These are phyloP conservation scores for Casuarius casuarius DNA, from an alignment of 2,113 vertebrate species.

Conservation along the genomic window DNA sequence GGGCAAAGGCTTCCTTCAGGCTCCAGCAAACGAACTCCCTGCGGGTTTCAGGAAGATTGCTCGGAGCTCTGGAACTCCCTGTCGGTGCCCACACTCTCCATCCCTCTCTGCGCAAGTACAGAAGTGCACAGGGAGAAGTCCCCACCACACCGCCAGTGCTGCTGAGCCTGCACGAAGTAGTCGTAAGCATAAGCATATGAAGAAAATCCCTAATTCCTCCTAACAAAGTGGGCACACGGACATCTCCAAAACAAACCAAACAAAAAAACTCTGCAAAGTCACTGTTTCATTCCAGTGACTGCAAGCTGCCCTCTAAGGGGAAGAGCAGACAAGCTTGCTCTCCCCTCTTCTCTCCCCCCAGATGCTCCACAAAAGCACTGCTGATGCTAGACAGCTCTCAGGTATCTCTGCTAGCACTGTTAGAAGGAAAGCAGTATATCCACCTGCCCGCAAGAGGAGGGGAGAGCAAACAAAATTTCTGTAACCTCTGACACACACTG, in stretches of 20 bases:
- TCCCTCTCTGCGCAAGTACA: background rate
- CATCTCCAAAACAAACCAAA: background rate
- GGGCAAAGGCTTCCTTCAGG: background rate
- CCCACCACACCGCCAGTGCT: background rate
- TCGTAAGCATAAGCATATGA: no score
- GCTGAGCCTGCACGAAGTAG: background rate
- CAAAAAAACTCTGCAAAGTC: background rate
- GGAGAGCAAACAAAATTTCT: background rate
- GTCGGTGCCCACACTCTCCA: background rate
- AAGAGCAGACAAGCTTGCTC: background rate
- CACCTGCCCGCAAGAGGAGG: background rate
- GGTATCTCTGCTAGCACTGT: background rate
- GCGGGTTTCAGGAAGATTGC: background rate
- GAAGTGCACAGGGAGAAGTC: accelerated
- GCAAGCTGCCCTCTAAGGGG: background rate
- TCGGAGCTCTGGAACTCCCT: background rate
- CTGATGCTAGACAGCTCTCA: background rate
- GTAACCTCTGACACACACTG: background rate
- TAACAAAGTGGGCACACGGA: background rate
- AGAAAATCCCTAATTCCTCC: background rate
- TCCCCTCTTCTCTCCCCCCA: background rate
- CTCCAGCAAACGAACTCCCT: background rate
- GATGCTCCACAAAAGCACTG: background rate
- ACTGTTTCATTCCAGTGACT: background rate
- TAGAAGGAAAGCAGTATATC: background rate